Evolutionary conservation across 2,888 invertebrate species (phyloP).

Genomic region (Lottia gigantea): DNA sequence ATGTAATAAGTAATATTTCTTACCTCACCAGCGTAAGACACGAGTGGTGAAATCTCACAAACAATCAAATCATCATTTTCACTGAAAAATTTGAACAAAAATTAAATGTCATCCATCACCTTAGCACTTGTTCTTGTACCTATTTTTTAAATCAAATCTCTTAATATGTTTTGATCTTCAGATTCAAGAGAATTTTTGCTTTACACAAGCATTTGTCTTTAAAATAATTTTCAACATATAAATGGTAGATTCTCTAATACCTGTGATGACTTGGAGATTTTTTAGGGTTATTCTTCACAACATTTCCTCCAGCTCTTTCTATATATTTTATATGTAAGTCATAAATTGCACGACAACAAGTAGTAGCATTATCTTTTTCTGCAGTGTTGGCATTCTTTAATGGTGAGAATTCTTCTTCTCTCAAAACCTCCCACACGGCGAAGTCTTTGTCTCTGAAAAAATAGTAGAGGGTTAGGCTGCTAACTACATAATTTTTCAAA

Average conservation of each 20-base stretch:
- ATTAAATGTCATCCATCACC: too few species aligned
- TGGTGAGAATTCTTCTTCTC: constrained; percentile 95
- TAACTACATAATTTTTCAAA: neutral
- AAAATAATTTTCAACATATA: too few species aligned
- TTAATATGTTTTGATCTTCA: too few species aligned
- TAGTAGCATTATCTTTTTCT: constrained; percentile 90
- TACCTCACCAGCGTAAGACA: constrained; percentile 90
- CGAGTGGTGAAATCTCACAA: constrained; percentile 91
- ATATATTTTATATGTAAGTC: constrained; percentile 75
- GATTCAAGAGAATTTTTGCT: too few species aligned
- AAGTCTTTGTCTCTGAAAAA: constrained; percentile 69
- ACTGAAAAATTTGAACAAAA: too few species aligned
- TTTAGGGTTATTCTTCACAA: constrained; percentile 70
- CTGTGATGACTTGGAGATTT: constrained; percentile 68
- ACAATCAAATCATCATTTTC: constrained; percentile 68
- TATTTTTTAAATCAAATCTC: too few species aligned
- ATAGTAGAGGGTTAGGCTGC: neutral
- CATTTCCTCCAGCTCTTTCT: constrained; percentile 82
- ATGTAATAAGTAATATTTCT: constrained; percentile 20
- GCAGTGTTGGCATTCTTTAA: constrained; percentile 91
- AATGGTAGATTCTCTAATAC: constrained; percentile 34
- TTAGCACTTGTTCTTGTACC: too few species aligned
- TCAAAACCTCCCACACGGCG: constrained; percentile 87
- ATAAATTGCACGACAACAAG: constrained; percentile 81
- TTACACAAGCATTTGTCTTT: too few species aligned